Base-by-base conservation (phyloP, 2,797 vertebrate genomes). In the Danio choprae region DNA sequence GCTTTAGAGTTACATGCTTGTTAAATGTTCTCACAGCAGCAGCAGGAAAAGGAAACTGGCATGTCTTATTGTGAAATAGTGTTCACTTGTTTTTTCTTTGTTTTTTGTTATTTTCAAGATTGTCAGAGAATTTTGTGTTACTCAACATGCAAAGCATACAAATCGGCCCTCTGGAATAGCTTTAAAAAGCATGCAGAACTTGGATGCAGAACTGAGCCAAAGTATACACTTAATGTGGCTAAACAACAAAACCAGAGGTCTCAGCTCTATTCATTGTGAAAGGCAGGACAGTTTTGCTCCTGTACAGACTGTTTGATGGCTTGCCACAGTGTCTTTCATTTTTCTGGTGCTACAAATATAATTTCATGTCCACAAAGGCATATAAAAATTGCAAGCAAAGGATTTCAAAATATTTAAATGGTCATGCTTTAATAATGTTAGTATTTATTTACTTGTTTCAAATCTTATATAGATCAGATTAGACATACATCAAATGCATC, bases 141-240 rank as follows among this genome's bases (percentile, higher is more conserved):
- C 83, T 86, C 80, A 87, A 84, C 84, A 87, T 80, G 80, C 68
- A 82, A 72, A 85, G 86, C 82, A 86, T 83, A 88, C 87, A 90
- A 90, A 91, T 85, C 88, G 84, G 86, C 88, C 55, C 83, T 89
- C 87, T 90, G 77, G 75, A 85, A 87, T 81, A 81, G 83, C 88
- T 89, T 90, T 76, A 74, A 86, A 77, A 87, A 82, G 56, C 85
- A 83, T 84, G 83, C 84, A 87, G 88, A 89, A 84, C 74, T 60
- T 84, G 85, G 80, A 88, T 75, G 72, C 79, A 85, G 80, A 85
- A 77, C 78, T 84, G 83, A 87, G 88, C 91, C 91, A 92, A 92
- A 92, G 87, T 87, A 92, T 87, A 94, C 90, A 91, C 85, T 92
- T 91, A 86, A 91, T 89, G 88, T 90, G 88, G 84, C 89, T 90